These are phyloP conservation scores for Virgularia gustaviana DNA, from an alignment of 92 coral and sea anemone genomes.

Conservation along the genomic window DNA sequence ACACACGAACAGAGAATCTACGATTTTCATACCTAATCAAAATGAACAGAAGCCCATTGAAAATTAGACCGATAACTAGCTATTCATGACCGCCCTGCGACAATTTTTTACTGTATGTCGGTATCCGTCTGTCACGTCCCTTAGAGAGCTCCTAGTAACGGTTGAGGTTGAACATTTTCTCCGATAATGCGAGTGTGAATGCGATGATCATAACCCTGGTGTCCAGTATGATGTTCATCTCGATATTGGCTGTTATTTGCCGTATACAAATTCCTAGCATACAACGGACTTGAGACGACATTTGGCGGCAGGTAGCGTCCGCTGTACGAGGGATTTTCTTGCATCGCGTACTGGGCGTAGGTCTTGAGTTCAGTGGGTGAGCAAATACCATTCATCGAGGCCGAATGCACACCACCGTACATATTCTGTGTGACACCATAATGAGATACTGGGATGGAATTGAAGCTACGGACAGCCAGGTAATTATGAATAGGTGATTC, in stretches of 20 bases:
- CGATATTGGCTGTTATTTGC: conserved; percentile 19
- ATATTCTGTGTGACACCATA: conserved; percentile 10
- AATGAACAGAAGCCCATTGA: no score
- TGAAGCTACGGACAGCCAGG: background rate
- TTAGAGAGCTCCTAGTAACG: background rate
- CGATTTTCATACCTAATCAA: no score
- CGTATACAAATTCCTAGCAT: conserved; percentile 28
- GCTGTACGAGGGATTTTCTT: conserved; percentile 15
- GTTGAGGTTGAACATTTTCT: background rate
- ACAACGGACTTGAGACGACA: conserved; percentile 16
- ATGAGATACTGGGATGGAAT: conserved; percentile 4
- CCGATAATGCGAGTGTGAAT: conserved; percentile 5
- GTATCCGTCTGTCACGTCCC: no score
- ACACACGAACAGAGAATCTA: no score
- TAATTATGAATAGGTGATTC: background rate
- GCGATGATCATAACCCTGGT: conserved; percentile 13
- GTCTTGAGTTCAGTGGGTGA: conserved; percentile 16
- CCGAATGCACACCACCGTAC: conserved; percentile 20
- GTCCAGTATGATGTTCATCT: conserved; percentile 7
- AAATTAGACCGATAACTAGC: no score
- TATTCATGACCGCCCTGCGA: no score
- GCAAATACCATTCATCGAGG: conserved; percentile 7
- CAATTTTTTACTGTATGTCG: no score
- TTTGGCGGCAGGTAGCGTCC: conserved; percentile 20
- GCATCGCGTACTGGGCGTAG: conserved; percentile 8